Evolutionary conservation across 2,797 vertebrate genomes (phyloP).

Genomic region (Emys orbicularis): DNA sequence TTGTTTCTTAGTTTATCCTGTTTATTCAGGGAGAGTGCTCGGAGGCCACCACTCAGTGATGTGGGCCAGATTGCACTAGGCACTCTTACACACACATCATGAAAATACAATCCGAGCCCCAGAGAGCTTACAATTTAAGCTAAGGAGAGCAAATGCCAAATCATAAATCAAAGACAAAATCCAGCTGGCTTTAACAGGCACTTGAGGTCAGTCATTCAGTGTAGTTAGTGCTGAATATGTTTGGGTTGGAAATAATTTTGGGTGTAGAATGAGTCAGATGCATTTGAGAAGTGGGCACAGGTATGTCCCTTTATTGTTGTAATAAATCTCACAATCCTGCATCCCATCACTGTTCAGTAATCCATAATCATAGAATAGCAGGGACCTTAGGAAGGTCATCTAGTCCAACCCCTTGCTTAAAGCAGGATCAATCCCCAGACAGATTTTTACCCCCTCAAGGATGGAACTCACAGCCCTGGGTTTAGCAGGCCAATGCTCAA

Average conservation of each 20-base stretch:
- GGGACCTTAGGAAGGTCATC: too few relatives aligned
- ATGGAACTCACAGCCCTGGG: too few relatives aligned
- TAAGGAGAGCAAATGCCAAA: not conserved
- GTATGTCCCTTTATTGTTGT: not conserved
- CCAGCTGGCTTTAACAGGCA: not conserved
- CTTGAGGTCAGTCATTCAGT: not conserved
- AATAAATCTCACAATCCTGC: not conserved
- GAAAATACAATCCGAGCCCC: not conserved
- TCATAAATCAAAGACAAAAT: constrained; percentile 1
- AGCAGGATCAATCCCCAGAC: too few relatives aligned
- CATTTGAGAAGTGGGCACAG: not conserved
- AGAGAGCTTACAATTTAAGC: not conserved
- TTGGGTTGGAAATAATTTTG: constrained; percentile 10
- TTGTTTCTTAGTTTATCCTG: not conserved
- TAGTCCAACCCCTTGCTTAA: too few relatives aligned
- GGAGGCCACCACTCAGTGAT: not conserved
- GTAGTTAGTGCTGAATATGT: not conserved
- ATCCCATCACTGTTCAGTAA: not conserved
- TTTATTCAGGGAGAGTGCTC: not conserved
- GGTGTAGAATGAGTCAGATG: not conserved
- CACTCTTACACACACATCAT: not conserved
- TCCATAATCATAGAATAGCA: not conserved
- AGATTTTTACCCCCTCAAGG: too few relatives aligned
- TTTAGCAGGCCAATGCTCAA: too few relatives aligned
- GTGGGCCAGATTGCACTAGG: not conserved